phyloP scores from a whole-genome alignment of 1,140 invertebrate genomes.

The Argopecten irradians region DNA sequence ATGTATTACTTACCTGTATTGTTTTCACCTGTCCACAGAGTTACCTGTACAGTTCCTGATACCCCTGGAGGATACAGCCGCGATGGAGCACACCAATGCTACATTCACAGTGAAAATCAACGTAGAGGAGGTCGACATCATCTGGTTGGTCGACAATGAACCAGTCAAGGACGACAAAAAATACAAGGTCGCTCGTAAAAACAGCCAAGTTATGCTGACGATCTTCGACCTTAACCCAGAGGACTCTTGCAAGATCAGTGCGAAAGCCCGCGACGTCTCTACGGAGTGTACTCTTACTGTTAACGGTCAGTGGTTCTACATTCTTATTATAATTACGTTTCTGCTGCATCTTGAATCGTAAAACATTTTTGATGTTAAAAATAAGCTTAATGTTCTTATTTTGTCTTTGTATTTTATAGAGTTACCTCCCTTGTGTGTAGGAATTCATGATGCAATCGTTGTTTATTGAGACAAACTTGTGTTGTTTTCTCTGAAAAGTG shows the following conservation, averaged over 20 bases:
- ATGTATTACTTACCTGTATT: background rate
- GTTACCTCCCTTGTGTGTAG: too few species aligned
- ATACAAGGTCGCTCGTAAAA: conserved; percentile 80
- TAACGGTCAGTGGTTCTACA: conserved; percentile 60
- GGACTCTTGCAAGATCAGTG: conserved; percentile 71
- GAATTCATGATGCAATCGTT: too few species aligned
- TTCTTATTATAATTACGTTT: too few species aligned
- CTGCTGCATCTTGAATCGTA: too few species aligned
- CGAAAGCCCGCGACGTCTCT: conserved; percentile 65
- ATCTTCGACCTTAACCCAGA: conserved; percentile 62
- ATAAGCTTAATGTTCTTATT: too few species aligned
- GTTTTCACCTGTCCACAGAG: conserved; percentile 56
- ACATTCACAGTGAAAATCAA: conserved; percentile 71
- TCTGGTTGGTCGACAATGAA: conserved; percentile 72
- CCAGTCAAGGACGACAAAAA: conserved; percentile 67
- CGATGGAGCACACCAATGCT: conserved; percentile 65
- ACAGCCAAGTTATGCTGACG: conserved; percentile 66
- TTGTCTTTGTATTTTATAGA: too few species aligned
- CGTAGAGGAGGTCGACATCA: conserved; percentile 70
- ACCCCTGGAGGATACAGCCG: conserved; percentile 67
- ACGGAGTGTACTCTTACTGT: conserved; percentile 69
- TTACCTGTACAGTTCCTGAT: conserved; percentile 69
- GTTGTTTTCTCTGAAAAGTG: too few species aligned
- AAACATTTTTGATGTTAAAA: too few species aligned
- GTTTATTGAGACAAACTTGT: too few species aligned